phyloP scores from a whole-genome alignment of 2,113 vertebrate species.

The Picathartes gymnocephalus region DNA sequence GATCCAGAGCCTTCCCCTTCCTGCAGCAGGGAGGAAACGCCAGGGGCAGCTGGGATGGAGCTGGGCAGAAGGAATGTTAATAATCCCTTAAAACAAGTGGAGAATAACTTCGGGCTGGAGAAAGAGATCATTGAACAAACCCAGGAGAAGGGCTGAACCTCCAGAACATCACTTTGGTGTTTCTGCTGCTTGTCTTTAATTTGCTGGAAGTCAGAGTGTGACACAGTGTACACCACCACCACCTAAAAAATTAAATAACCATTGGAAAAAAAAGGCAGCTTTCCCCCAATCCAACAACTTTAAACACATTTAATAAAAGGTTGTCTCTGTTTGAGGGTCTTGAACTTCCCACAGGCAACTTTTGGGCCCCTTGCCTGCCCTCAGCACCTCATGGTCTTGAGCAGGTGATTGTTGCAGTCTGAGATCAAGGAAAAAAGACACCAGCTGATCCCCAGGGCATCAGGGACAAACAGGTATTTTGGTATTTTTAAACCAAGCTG shows the following conservation, averaged over 20 bases:
- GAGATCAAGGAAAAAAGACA: background rate
- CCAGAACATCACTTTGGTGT: background rate
- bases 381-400: background rate
- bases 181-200: background rate
- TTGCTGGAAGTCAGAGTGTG: background rate
- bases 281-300: too few relatives aligned
- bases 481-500: background rate
- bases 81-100: background rate
- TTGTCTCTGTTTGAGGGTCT: background rate
- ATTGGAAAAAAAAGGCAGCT: background rate
- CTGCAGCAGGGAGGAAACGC: background rate
- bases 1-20: background rate
- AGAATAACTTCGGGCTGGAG: background rate
- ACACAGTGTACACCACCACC: fast-evolving
- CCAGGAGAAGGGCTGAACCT: background rate
- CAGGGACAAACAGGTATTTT: background rate
- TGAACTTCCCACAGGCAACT: background rate
- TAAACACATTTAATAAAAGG: background rate
- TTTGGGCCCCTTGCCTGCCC: background rate
- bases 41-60: background rate
- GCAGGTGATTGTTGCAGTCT: background rate
- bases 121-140: background rate
- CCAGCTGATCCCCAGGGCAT: fast-evolving
- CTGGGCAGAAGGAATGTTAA: background rate
- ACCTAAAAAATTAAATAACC: background rate